Base-by-base conservation (phyloP, 2,113 vertebrate species). In the Microcebus tavaratra region DNA sequence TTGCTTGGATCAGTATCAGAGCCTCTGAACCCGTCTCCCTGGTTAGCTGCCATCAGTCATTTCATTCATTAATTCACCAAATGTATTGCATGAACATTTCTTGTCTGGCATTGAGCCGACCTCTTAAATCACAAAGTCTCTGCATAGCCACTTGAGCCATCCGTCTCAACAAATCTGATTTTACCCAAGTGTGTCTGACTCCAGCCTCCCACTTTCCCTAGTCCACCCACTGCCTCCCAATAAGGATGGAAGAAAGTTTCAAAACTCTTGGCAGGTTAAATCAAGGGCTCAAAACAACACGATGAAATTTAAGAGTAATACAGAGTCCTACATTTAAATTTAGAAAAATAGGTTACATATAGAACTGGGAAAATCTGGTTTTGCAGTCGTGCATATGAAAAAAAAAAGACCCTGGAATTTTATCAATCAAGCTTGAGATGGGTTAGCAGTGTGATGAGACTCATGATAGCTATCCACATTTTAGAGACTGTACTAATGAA, bases 161-260 rank as follows among this genome's bases (percentile, higher is more conserved):
- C 57, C 84, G 45, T 96, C 70, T 83, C 53, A 42, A 36, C 42
- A 90, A 84, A 78, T 70, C 82, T 81, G 53, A 91, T 78, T 85
- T 50, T 91, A 55, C 21, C 59, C 65, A 79, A 59, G 18, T 27
- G 23, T 27, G 17, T 72, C 48, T 70, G 20, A 61, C 48, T 75
- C 10, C 27, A 76, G 65, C 78, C 15, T 29, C 70, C 20, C 34
- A 0, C 29, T 76, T 90, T 29, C 50, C 48, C 21, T 6, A 65
- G 14, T 53, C 11, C 36, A 73, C 11, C 63, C 48, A 25, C 4
- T 68, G 55, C 42, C 45, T 78, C 67, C 50, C 48, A 72, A 2
- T 34, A 61, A 67, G 5, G 42, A 27, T 55, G 34, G 57, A 84
- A 83, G 83, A 57, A 88, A 91, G 67, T 55, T 63, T 80, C 50